These are phyloP conservation scores for Calycopis cecrops DNA, from an alignment of 1,140 invertebrate species.

Conservation along the genomic window DNA sequence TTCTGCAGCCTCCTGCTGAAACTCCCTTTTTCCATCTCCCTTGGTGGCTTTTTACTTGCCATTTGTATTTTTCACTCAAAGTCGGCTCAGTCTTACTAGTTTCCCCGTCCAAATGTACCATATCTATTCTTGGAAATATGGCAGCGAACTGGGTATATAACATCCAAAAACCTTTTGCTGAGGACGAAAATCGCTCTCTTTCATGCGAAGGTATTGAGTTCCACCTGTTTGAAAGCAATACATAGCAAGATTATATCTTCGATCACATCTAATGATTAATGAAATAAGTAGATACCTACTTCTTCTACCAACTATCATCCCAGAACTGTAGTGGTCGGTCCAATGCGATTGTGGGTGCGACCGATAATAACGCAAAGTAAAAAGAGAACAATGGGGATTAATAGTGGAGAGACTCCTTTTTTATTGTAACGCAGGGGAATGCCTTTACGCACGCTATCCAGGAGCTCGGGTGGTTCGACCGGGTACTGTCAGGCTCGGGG, in stretches of 20 bases:
- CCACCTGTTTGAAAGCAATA: constrained; percentile 33
- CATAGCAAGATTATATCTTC: neutral
- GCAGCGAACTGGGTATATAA: constrained; percentile 89
- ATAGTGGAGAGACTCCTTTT: too few relatives aligned
- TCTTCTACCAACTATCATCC: too few relatives aligned
- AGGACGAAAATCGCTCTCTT: constrained; percentile 82
- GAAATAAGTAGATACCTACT: too few relatives aligned
- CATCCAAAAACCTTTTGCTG: constrained; percentile 90
- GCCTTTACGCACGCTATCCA: too few relatives aligned
- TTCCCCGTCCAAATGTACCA: constrained; percentile 91
- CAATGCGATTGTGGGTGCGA: too few relatives aligned
- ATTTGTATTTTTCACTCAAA: constrained; percentile 84
- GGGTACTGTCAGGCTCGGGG: too few relatives aligned
- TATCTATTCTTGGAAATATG: constrained; percentile 89
- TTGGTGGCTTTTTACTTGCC: constrained; percentile 91
- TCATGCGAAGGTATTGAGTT: constrained; percentile 78
- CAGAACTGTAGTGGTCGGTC: too few relatives aligned
- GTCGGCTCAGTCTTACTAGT: constrained; percentile 90
- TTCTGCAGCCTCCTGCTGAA: constrained; percentile 92
- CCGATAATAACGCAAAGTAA: too few relatives aligned
- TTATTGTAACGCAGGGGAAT: too few relatives aligned
- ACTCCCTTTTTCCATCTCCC: constrained; percentile 93
- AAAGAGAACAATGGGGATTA: too few relatives aligned
- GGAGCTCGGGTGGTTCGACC: too few relatives aligned
- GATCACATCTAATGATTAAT: too few relatives aligned